Conservation (phyloP, 2,888 invertebrate genomes). For the Thereva nobilitata region DNA sequence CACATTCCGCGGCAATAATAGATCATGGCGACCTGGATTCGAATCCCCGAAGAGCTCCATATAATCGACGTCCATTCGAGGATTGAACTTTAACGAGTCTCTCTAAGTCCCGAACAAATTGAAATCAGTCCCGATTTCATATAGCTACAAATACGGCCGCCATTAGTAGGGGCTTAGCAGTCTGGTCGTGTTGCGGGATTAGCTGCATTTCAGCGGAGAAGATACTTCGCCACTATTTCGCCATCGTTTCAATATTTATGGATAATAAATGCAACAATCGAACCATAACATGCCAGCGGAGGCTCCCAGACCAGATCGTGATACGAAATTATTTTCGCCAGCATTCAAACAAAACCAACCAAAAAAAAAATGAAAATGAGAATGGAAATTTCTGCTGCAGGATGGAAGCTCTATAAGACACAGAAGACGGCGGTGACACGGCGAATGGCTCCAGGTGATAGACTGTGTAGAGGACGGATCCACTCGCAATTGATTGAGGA, state of each 20-base stretch:
- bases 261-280: constrained; percentile 36
- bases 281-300: constrained; percentile 26
- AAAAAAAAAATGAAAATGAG: constrained; percentile 14
- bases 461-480: neutral
- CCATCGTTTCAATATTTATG: constrained; percentile 33
- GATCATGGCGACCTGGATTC: constrained; percentile 27
- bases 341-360: neutral
- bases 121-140: constrained; percentile 30
- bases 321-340: constrained; percentile 27
- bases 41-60: constrained; percentile 10
- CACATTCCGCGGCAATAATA: constrained; percentile 11
- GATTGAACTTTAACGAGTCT: constrained; percentile 23
- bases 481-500: neutral
- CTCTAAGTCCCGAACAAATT: constrained; percentile 19
- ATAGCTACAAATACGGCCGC: constrained; percentile 15
- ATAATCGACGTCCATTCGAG: neutral
- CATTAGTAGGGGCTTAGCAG: neutral
- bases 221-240: constrained; percentile 7
- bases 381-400: neutral
- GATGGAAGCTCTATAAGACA: neutral
- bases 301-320: constrained; percentile 32
- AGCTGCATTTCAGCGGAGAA: neutral
- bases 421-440: neutral
- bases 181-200: constrained; percentile 1
- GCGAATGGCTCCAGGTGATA: neutral